Evolutionary conservation across 2,113 vertebrate genomes (phyloP), one percentile per base, ranked within the genome.

Genomic region (Rhea pennata): DNA sequence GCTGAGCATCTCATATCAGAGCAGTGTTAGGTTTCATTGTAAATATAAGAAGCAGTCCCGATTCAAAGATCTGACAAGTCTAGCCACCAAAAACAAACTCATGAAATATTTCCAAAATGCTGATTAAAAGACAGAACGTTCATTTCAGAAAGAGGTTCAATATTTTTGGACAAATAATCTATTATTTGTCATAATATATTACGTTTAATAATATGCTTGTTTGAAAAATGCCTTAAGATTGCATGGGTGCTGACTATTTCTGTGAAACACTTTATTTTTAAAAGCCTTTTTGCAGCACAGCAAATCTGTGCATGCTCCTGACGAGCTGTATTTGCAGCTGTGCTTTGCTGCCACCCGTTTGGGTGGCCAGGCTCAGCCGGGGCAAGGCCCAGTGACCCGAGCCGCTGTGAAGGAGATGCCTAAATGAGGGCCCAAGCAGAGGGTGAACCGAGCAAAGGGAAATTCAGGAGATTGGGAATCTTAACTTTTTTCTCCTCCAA

Each of bases 371-470:
- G 36, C 15, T 87, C 31, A 62, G 39, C 23, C 26, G 75, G 61
- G 79, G 56, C 48, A n/a, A 2, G 0, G 12, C 27, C 80, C 2
- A 1, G 61, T 1, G 7, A 12, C 0, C 0, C 2, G 4, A 80
- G 29, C 26, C 9, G 66, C 64, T 0, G 0, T 5, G 54, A 84
- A 88, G 78, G 20, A 4, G 0, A 0, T 9, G 7, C 13, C 54
- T 53, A 29, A 48, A 69, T 51, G n/a, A 58, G 17, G 6, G 2
- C 42, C 16, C 33, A 59, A 72, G 42, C 13, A 78, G 23, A 53
- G 33, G 39, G 53, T 36, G 51, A 87, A 64, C 4, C 26, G 31
- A 74, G 26, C 46, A 74, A 9, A 59, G 11, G 62, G 24, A 83
- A 84, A 87, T 29, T 62, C 26, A 62, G 62, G 69, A 87, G 78